Conservation (phyloP, 2,888 invertebrate species). For the Barypeithes pellucidus region DNA sequence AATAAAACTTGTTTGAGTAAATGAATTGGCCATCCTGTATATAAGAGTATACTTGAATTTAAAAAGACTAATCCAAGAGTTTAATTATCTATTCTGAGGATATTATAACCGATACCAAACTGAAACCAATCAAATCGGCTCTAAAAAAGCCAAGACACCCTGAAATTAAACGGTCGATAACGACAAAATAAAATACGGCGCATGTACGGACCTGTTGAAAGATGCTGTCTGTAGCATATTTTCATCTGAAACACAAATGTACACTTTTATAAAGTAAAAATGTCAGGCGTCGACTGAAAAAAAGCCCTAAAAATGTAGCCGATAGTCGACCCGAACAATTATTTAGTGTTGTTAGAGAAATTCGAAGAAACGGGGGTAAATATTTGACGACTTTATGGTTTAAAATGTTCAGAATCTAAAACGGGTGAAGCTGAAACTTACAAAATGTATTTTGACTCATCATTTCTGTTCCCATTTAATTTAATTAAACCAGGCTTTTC, state of each 20-base stretch:
- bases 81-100: background rate
- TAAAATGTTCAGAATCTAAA: constrained; percentile 1
- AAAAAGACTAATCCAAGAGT: too few relatives aligned
- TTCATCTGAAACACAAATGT: constrained; percentile 26
- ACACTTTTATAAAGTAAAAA: constrained; percentile 20
- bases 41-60: too few relatives aligned
- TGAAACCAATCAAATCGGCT: background rate
- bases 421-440: constrained; percentile 8
- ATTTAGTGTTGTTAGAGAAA: background rate
- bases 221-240: constrained; percentile 49
- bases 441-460: constrained; percentile 7
- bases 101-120: background rate
- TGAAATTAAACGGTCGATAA: constrained; percentile 40
- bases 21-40: too few relatives aligned
- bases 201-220: constrained; percentile 49
- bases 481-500: too few relatives aligned
- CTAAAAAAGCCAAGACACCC: constrained; percentile 11
- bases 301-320: constrained; percentile 7
- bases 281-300: background rate
- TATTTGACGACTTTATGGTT: background rate
- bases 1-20: too few relatives aligned
- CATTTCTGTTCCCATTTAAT: too few relatives aligned
- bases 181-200: constrained; percentile 23
- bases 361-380: background rate
- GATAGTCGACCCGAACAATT: too few relatives aligned